These are phyloP conservation scores for Drosophila suboccidentalis DNA, from an alignment of 2,888 invertebrate species.

Conservation along the genomic window DNA sequence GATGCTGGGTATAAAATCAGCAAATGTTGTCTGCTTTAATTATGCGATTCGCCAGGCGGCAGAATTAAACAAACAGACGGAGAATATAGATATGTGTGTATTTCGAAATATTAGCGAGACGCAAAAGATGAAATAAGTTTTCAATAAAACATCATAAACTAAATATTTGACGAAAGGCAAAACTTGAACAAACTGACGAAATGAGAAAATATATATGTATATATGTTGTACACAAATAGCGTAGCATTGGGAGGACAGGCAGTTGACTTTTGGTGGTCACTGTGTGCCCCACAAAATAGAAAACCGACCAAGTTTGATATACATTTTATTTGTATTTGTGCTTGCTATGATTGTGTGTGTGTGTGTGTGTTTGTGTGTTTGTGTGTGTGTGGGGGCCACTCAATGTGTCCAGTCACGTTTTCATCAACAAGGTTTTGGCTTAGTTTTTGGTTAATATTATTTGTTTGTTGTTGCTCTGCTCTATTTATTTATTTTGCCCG, in stretches of 20 bases:
- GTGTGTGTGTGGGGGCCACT: constrained; percentile 46
- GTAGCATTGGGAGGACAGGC: not conserved
- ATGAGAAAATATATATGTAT: constrained; percentile 33
- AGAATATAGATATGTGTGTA: not conserved
- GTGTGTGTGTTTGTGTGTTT: constrained; percentile 27
- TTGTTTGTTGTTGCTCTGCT: constrained; percentile 57
- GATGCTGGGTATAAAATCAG: constrained; percentile 6
- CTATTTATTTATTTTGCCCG: constrained; percentile 73
- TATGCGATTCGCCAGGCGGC: constrained; percentile 18
- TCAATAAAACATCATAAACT: constrained; percentile 41
- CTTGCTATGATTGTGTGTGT: constrained; percentile 30
- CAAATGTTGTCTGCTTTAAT: constrained; percentile 26
- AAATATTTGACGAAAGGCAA: constrained; percentile 16
- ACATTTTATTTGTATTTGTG: constrained; percentile 15
- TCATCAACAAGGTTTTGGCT: constrained; percentile 73
- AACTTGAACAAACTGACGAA: constrained; percentile 38
- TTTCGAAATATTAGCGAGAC: constrained; percentile 7
- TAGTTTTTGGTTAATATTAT: constrained; percentile 78
- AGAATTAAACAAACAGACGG: constrained; percentile 32
- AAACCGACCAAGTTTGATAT: constrained; percentile 42
- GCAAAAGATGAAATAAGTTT: constrained; percentile 46
- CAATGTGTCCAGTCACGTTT: constrained; percentile 74
- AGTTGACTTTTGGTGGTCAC: constrained; percentile 56
- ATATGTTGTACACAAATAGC: constrained; percentile 23
- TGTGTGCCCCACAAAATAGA: constrained; percentile 35